phyloP scores from a whole-genome alignment of 2,113 vertebrate species.

The Agapornis roseicollis region DNA sequence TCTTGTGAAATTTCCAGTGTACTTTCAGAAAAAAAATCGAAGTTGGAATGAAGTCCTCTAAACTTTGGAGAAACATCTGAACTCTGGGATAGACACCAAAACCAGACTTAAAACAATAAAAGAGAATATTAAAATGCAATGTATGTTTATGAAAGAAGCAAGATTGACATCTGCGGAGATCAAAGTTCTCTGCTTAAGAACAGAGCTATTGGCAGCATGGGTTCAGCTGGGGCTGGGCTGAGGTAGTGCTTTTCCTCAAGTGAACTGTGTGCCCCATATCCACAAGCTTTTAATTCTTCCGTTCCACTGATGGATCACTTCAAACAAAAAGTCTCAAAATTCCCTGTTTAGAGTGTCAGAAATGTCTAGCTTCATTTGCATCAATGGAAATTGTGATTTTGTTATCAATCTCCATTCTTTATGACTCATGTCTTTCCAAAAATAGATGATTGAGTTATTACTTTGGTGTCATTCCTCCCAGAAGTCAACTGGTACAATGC shows the following conservation, averaged over 20 bases:
- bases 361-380: background rate
- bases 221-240: background rate
- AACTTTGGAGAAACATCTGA: constrained; percentile 4
- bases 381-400: background rate
- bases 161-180: background rate
- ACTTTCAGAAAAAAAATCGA: background rate
- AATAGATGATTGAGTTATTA: background rate
- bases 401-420: background rate
- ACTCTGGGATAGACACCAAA: constrained; percentile 15
- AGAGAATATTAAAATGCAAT: background rate
- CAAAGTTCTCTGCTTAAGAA: background rate
- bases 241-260: background rate
- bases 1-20: background rate
- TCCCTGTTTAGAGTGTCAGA: background rate
- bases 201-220: background rate
- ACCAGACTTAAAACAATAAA: background rate
- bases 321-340: background rate
- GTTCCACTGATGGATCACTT: background rate
- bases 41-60: background rate
- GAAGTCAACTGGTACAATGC: background rate
- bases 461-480: background rate
- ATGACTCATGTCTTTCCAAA: background rate
- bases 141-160: constrained; percentile 6
- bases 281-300: background rate
- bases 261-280: background rate